Conservation (phyloP, 2,888 invertebrate genomes). For the Scaptomyza parva region DNA sequence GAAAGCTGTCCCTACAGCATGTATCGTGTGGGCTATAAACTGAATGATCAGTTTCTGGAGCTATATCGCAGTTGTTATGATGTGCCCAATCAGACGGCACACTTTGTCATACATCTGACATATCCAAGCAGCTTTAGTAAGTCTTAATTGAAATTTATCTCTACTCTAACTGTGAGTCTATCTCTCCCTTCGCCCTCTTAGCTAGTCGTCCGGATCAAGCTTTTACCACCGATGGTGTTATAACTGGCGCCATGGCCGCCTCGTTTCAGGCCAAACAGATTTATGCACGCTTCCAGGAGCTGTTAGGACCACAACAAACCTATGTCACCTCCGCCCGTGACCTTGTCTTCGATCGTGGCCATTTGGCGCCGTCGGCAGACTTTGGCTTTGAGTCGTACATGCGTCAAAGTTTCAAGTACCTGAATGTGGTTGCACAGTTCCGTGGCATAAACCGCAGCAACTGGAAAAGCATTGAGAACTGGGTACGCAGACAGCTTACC, state of each 20-base stretch:
- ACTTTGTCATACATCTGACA: conserved; percentile 40
- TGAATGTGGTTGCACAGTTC: conserved; percentile 86
- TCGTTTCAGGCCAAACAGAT: conserved; percentile 45
- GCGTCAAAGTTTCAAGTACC: conserved; percentile 85
- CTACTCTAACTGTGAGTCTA: background rate
- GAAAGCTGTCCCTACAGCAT: conserved; percentile 25
- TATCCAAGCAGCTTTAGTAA: conserved; percentile 36
- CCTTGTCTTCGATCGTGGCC: conserved; percentile 84
- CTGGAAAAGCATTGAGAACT: conserved; percentile 86
- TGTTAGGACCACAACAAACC: conserved; percentile 35
- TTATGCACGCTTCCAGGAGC: conserved; percentile 34
- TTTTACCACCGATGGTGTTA: conserved; percentile 44
- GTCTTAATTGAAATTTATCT: background rate
- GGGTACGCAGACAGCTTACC: conserved; percentile 64
- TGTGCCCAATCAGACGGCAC: background rate
- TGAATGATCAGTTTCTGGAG: conserved; percentile 48
- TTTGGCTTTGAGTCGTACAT: conserved; percentile 85
- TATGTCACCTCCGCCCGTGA: conserved; percentile 11
- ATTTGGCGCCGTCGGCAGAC: conserved; percentile 85
- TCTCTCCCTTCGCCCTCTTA: background rate
- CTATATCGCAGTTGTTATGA: conserved; percentile 61
- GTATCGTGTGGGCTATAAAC: conserved; percentile 50
- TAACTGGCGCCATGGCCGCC: conserved; percentile 27
- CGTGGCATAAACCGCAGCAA: conserved; percentile 86
- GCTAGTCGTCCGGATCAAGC: conserved; percentile 18